Conservation (phyloP, 2,888 invertebrate species). For the Tribolium freemani region DNA sequence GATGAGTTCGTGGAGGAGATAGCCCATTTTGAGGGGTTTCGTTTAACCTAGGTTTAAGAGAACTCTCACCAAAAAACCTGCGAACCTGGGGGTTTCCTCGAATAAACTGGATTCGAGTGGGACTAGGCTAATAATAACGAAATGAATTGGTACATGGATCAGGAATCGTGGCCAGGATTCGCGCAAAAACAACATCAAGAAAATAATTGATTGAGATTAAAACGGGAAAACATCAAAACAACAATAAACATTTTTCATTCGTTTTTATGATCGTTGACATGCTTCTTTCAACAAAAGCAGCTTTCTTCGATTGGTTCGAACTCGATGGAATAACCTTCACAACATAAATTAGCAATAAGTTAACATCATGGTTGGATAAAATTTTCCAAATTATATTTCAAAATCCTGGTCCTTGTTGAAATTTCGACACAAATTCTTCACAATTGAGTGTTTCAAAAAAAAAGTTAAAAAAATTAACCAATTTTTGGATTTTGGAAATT, state of each 20-base stretch:
- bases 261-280: not conserved
- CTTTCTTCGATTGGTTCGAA: not conserved
- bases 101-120: constrained; percentile 4
- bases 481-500: too few species aligned
- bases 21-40: constrained; percentile 13
- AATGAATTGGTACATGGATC: not conserved
- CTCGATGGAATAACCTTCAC: not conserved
- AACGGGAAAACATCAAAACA: not conserved
- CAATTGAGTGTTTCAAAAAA: too few species aligned
- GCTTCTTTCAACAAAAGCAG: not conserved
- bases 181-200: not conserved
- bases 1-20: constrained; percentile 12
- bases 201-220: not conserved
- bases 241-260: not conserved
- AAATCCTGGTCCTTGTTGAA: too few species aligned
- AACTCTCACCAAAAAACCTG: constrained; percentile 9
- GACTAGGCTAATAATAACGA: constrained; percentile 21
- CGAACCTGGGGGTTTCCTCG: not conserved
- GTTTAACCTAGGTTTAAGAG: not conserved
- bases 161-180: not conserved
- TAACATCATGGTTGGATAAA: too few species aligned
- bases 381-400: too few species aligned
- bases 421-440: too few species aligned
- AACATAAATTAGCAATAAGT: not conserved
- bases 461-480: too few species aligned